A percentile compares a stretch with the other conserved stretches of the same genome.
phyloP scores from a whole-genome alignment of 2,888 invertebrate genomes.

The Mesoligia furuncula region DNA sequence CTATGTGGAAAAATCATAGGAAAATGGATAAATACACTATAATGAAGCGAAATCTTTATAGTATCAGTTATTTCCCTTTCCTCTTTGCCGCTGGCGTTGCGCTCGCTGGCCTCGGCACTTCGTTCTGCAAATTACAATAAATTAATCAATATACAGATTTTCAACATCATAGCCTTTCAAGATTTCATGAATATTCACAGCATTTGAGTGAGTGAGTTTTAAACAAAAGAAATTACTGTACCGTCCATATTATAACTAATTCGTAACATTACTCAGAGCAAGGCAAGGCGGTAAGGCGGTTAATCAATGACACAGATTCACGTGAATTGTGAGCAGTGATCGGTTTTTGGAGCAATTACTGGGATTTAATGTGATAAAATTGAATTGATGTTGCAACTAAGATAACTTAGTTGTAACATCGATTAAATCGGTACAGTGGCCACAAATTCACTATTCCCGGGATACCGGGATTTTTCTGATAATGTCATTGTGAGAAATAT shows the following conservation, averaged over 20 bases:
- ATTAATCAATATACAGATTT: not conserved
- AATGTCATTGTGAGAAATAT: not conserved
- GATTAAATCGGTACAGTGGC: not conserved
- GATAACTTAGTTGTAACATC: too few relatives aligned
- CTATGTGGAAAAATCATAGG: constrained; percentile 87
- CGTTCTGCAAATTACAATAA: constrained; percentile 74
- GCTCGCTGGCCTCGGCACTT: constrained; percentile 83
- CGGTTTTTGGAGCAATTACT: not conserved
- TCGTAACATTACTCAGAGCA: not conserved
- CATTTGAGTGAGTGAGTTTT: not conserved
- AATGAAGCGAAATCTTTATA: constrained; percentile 82
- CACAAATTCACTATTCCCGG: not conserved
- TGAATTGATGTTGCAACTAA: too few relatives aligned
- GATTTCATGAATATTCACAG: not conserved
- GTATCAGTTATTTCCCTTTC: constrained; percentile 89
- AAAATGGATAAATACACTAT: constrained; percentile 87
- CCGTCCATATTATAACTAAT: not conserved
- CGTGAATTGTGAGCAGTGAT: not conserved
- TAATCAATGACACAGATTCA: not conserved
- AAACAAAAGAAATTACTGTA: not conserved
- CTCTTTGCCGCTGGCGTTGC: constrained; percentile 87
- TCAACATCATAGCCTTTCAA: not conserved
- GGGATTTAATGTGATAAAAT: not conserved
- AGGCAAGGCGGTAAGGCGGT: not conserved
- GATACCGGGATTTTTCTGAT: not conserved